Conservation (phyloP, 2,113 vertebrate species). For the Mixornis gularis region DNA sequence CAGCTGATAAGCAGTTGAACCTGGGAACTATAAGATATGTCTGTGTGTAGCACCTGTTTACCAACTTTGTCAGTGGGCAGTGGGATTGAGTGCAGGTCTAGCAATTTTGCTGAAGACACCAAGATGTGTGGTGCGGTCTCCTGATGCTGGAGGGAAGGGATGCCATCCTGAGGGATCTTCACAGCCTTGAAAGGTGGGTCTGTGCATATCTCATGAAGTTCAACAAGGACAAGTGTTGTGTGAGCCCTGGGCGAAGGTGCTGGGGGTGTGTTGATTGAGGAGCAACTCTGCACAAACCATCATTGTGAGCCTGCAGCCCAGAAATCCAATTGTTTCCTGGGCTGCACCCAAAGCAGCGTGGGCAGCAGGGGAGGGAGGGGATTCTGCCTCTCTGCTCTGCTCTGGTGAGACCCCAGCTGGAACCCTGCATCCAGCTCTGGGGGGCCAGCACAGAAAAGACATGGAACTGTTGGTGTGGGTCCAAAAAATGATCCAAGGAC, state of each 20-base stretch:
- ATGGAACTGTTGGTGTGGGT: accelerated
- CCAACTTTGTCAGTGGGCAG: not conserved
- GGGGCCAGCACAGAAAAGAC: not conserved
- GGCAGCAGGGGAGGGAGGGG: not conserved
- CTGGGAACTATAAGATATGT: not conserved
- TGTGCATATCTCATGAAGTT: not conserved
- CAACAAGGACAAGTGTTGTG: not conserved
- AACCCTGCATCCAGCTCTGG: not conserved
- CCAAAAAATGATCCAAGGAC: not conserved
- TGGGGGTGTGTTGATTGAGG: not conserved
- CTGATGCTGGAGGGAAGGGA: not conserved
- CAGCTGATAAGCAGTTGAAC: not conserved
- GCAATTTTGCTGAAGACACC: not conserved
- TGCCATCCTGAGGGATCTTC: not conserved
- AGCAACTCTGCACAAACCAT: not conserved
- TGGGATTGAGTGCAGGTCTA: not conserved
- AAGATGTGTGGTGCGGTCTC: not conserved
- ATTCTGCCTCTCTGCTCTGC: not conserved
- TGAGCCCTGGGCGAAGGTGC: not conserved
- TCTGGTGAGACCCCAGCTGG: not conserved
- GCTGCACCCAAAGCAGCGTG: not conserved
- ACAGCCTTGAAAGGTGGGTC: not conserved
- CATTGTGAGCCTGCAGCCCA: not conserved
- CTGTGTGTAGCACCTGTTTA: not conserved
- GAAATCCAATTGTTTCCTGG: not conserved